These are phyloP conservation scores for Cynaeus angustus DNA, from an alignment of 2,888 invertebrate species.

Conservation along the genomic window DNA sequence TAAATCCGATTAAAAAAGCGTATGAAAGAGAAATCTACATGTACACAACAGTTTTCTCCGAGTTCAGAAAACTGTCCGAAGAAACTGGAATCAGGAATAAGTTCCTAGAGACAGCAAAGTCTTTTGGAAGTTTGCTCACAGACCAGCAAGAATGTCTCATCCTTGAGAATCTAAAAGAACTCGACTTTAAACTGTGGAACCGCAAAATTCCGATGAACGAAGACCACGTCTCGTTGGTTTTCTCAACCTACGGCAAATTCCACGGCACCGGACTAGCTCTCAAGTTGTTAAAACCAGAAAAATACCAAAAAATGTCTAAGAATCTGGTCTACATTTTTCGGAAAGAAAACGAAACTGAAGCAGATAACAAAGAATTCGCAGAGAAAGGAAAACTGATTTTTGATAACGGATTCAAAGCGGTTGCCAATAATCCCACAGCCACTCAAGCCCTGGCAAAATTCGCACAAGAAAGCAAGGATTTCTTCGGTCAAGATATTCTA, in stretches of 20 bases:
- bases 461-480: not conserved
- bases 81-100: not conserved
- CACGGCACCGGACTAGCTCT: slow-evolving; percentile 54
- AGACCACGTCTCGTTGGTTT: slow-evolving; percentile 47
- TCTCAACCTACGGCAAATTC: slow-evolving; percentile 52
- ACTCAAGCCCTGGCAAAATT: slow-evolving; percentile 40
- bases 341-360: slow-evolving; percentile 8
- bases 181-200: slow-evolving; percentile 50
- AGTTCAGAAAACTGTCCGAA: slow-evolving; percentile 29
- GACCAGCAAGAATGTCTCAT: slow-evolving; percentile 47
- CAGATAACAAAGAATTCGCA: slow-evolving; percentile 1
- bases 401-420: slow-evolving; percentile 45
- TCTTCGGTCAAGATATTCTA: slow-evolving; percentile 14
- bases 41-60: slow-evolving; percentile 48
- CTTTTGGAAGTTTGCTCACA: slow-evolving; percentile 28
- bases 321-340: slow-evolving; percentile 44
- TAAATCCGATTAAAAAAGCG: slow-evolving; percentile 34
- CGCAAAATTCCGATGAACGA: slow-evolving; percentile 51
- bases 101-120: slow-evolving; percentile 40
- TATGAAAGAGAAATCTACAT: slow-evolving; percentile 50
- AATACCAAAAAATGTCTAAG: slow-evolving; percentile 42
- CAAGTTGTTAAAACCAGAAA: slow-evolving; percentile 48
- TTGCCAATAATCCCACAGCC: slow-evolving; percentile 36
- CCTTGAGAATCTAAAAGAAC: slow-evolving; percentile 52
- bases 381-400: slow-evolving; percentile 26